Base-by-base conservation (phyloP, 1,140 invertebrate species). In the Drosophila sp. region DNA sequence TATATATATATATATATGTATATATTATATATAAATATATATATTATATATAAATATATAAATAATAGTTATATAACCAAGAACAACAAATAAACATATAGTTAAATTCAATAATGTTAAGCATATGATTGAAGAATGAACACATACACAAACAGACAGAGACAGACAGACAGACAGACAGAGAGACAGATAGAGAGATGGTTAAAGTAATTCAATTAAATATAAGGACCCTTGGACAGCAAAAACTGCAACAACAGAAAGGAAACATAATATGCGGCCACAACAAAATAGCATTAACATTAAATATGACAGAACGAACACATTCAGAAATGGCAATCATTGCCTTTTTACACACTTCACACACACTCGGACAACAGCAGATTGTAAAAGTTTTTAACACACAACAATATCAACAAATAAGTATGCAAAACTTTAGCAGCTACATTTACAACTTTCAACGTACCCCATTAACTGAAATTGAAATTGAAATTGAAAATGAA, bases 51-150 rank as follows among this genome's bases (percentile, higher is more conserved):
- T 45, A 73, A 54, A 72, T 63, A 67, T 50, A 69, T 48, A 62
- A 71, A 79, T 81, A 70, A 87, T 80, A 89, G 79, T 89, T 80
- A 89, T 72, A 84, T 89, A 89, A 89, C 80, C 78, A 89, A 89
- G 76, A 90, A 84, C 86, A 90, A 81, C 77, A 80, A 89, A 90
- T 79, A 84, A 83, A 89, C 78, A 90, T 83, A 89, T 87, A 87
- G 83, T 87, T 87, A 86, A 90, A 90, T 86, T 90, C 86, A 86
- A 86, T 82, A 86, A 90, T 71, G 73, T 82, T 90, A 80, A 90
- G 81, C 86, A 74, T 65, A 76, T 66, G 76, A 80, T 59, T 34
- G 45, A 69, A 40, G 41, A 71, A 79, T 41, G 21, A 21, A 53
- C 50, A 76, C 34, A 48, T 29, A 72, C 40, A 75, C 71, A 65